These are phyloP conservation scores for Solenopsis fugax DNA, from an alignment of 1,140 invertebrate genomes.

Conservation along the genomic window DNA sequence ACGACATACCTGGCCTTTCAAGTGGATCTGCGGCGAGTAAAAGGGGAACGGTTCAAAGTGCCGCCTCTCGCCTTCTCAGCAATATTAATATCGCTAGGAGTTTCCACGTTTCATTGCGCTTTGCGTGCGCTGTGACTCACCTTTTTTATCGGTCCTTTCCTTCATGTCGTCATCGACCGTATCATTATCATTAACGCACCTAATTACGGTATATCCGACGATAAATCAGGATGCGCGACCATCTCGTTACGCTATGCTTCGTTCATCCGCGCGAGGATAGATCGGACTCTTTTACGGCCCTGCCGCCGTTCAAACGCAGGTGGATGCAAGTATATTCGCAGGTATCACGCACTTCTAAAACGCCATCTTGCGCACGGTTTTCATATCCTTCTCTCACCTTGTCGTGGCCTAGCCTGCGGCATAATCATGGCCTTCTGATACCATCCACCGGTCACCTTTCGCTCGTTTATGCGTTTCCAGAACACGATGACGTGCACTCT, in stretches of 20 bases:
- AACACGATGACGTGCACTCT: background rate
- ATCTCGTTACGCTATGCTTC: background rate
- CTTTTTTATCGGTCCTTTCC: background rate
- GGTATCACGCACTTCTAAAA: conserved; percentile 45
- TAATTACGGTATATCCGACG: background rate
- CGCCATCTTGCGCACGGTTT: conserved; percentile 79
- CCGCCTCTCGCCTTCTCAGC: conserved; percentile 27
- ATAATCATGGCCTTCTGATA: conserved; percentile 76
- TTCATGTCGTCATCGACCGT: background rate
- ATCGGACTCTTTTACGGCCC: conserved; percentile 67
- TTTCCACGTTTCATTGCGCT: conserved; percentile 14
- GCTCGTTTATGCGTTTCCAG: conserved; percentile 15
- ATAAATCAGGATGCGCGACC: background rate
- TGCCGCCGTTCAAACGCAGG: conserved; percentile 60
- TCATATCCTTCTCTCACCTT: conserved; percentile 82
- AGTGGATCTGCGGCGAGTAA: conserved; percentile 67
- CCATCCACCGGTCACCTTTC: conserved; percentile 75
- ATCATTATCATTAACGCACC: background rate
- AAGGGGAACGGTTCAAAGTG: conserved; percentile 64
- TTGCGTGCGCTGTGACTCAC: background rate
- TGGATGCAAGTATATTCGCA: conserved; percentile 47
- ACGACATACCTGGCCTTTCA: conserved; percentile 65
- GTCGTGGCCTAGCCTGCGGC: conserved; percentile 85
- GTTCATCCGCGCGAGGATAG: background rate
- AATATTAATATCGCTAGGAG: conserved; percentile 8